Base-by-base conservation (phyloP, 2,797 vertebrate species). In the Coilia nasus region DNA sequence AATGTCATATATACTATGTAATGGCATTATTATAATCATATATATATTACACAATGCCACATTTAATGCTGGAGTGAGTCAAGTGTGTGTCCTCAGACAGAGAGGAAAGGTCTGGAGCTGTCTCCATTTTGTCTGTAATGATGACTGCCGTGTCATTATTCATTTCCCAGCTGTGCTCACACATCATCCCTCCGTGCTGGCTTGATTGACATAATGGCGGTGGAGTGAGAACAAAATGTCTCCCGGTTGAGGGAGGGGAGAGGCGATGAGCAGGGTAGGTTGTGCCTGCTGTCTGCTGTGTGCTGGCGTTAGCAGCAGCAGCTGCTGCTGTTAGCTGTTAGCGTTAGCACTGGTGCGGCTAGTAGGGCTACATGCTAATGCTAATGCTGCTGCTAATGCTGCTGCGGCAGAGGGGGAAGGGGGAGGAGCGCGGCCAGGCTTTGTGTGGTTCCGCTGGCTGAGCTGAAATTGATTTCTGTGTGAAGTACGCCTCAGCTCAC, bases 401-500 rank as follows among this genome's bases (percentile, higher is more conserved):
- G 12, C 71, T 71, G 64, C 12, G 4, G 64, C 12, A 21, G 71
- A 19, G 35, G 71, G 5, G 21, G 71, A 78, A 31, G 71, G 12
- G 50, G 31, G 35, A 78, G 19, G 71, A 93, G 92, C 88, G 88
- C 91, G 82, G 86, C 19, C 19, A 60, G 71, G 92, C 93, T 95
- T 94, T 94, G 92, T 95, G 94, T 94, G 93, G 94, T 92, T 95
- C 94, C 93, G 91, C 93, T 92, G 93, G 93, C 92, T 92, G 92
- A 93, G 94, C 92, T 91, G 90, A 95, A 94, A 95, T 95, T 93
- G 94, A 95, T 96, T 95, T 94, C 92, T 91, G 94, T 93, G 93
- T 93, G 93, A 95, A 93, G 91, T 90, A 91, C 92, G 92, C 71
- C 35, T 78, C 71, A 44, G 15, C 31, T 21, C 71, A 35, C 81